These are phyloP conservation scores for Drosophila birchii DNA, from an alignment of 2,888 invertebrate species.

Conservation along the genomic window DNA sequence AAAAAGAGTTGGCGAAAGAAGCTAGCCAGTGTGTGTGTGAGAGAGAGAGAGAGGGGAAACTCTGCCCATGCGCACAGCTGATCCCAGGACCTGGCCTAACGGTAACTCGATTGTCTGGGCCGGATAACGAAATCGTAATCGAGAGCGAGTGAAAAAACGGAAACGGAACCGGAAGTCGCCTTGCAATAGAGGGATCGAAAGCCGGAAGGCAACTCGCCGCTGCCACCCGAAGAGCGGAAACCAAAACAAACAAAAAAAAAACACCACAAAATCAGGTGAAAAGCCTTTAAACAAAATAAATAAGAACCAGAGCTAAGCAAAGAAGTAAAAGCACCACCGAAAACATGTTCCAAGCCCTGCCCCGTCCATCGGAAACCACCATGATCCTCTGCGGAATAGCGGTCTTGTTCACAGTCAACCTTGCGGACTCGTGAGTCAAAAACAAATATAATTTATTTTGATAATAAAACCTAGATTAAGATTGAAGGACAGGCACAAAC, in stretches of 20 bases:
- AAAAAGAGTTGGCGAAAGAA: neutral
- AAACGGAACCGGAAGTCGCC: slow-evolving; percentile 20
- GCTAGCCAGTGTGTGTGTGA: neutral
- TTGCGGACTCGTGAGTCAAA: slow-evolving; percentile 77
- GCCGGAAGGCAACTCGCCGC: slow-evolving; percentile 12
- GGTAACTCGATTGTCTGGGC: slow-evolving; percentile 16
- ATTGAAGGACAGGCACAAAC: neutral
- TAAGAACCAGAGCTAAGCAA: neutral
- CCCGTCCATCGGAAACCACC: slow-evolving; percentile 60
- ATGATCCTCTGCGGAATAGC: slow-evolving; percentile 61
- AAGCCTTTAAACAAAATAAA: neutral
- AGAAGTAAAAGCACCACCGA: slow-evolving; percentile 2
- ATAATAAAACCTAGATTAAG: neutral
- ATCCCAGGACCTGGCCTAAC: slow-evolving; percentile 30
- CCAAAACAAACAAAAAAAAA: neutral
- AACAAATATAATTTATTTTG: neutral
- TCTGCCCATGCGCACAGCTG: slow-evolving; percentile 40
- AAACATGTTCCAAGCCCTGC: slow-evolving; percentile 70
- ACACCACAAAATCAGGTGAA: slow-evolving; percentile 3
- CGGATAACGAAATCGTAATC: slow-evolving; percentile 6
- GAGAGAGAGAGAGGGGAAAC: neutral
- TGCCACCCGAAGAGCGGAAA: neutral
- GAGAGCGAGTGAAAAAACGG: neutral
- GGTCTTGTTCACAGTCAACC: slow-evolving; percentile 58
- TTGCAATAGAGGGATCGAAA: neutral